phyloP scores from a whole-genome alignment of 2,888 invertebrate species.

The Mesoligia furuncula region DNA sequence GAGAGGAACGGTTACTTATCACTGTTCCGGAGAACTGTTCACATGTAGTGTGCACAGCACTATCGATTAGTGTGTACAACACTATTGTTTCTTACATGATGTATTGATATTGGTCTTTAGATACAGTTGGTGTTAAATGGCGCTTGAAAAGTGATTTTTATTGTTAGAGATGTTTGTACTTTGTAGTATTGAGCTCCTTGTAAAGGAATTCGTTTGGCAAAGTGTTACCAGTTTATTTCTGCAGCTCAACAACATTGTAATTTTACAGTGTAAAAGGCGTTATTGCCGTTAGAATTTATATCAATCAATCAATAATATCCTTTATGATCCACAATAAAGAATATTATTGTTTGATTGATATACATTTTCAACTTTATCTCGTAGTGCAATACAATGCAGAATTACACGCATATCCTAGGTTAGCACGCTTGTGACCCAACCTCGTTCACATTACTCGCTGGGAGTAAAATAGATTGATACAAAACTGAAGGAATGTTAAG shows the following conservation, averaged over 20 bases:
- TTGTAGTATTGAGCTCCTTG: neutral
- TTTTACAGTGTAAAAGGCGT: neutral
- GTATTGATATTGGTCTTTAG: slow-evolving; percentile 41
- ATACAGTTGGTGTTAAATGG: slow-evolving; percentile 26
- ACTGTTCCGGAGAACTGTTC: slow-evolving; percentile 44
- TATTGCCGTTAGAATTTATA: neutral
- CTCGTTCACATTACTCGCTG: no score
- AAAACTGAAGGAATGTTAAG: no score
- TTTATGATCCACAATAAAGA: neutral
- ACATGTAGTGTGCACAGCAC: slow-evolving; percentile 34
- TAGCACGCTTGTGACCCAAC: neutral
- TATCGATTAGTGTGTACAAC: slow-evolving; percentile 45
- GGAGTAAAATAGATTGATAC: neutral
- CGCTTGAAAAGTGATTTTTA: slow-evolving; percentile 39
- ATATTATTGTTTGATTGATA: neutral
- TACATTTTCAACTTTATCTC: neutral
- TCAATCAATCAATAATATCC: no score
- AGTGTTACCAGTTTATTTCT: neutral
- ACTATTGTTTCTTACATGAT: slow-evolving; percentile 55
- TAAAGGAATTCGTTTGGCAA: neutral
- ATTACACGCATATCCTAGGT: neutral
- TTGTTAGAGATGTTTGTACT: neutral
- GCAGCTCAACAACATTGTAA: neutral
- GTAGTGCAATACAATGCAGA: neutral
- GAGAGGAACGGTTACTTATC: slow-evolving; percentile 53